These are phyloP conservation scores for Andricus quercusramuli DNA, from an alignment of 2,888 invertebrate genomes.

Conservation along the genomic window DNA sequence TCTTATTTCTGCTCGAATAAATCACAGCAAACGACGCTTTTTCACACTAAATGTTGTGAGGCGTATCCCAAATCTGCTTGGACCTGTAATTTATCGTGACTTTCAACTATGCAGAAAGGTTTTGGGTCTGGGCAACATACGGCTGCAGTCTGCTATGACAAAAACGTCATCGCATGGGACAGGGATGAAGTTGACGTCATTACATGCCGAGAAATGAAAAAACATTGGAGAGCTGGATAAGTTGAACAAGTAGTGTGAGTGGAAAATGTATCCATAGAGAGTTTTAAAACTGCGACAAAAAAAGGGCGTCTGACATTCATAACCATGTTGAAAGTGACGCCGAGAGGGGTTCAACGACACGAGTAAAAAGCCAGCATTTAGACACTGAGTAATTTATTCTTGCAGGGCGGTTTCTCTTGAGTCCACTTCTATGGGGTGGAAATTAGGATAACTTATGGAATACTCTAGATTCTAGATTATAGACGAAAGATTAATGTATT, in stretches of 20 bases:
- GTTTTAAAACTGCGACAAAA: conserved; percentile 2
- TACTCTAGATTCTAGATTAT: neutral
- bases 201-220: neutral
- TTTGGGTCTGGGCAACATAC: neutral
- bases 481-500: no score
- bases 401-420: neutral
- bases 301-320: conserved; percentile 23
- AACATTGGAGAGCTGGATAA: neutral
- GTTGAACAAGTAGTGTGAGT: conserved; percentile 4
- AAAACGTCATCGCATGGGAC: conserved; percentile 20
- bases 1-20: conserved; percentile 11
- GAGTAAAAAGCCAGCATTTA: conserved; percentile 11
- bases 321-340: conserved; percentile 22
- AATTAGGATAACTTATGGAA: neutral
- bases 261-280: conserved; percentile 13
- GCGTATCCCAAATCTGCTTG: conserved; percentile 26
- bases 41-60: conserved; percentile 26
- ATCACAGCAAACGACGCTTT: conserved; percentile 32
- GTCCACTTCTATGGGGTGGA: neutral
- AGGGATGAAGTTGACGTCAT: conserved; percentile 29
- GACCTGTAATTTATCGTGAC: conserved; percentile 24
- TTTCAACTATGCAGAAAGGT: conserved; percentile 27
- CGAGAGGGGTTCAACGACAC: conserved; percentile 31
- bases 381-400: conserved; percentile 26
- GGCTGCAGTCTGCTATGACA: neutral